Percentiles rank a stretch among this genome's conserved stretches.
Evolutionary conservation across 64 coral and sea anemone species (phyloP).

Genomic region (Stichodactyla helianthus): DNA sequence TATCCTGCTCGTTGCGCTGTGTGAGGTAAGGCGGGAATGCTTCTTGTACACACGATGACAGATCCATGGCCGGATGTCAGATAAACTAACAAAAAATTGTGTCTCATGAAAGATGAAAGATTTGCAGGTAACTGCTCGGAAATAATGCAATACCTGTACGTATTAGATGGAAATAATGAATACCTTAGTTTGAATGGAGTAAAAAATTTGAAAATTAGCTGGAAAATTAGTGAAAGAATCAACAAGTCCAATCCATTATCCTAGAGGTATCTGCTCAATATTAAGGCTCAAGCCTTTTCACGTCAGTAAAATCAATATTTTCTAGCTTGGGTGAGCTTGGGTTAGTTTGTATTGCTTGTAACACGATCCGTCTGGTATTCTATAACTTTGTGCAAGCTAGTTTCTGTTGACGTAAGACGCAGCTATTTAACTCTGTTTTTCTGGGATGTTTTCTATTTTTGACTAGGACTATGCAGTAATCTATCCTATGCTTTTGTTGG

Average conservation of each 20-base stretch:
- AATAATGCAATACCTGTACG: background rate
- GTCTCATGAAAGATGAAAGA: background rate
- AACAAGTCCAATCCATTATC: background rate
- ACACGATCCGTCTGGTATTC: background rate
- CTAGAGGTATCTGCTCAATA: background rate
- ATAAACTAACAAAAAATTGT: background rate
- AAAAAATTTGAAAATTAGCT: background rate
- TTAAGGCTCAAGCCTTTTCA: background rate
- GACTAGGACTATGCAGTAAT: background rate
- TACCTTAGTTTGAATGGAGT: background rate
- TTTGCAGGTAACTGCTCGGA: background rate
- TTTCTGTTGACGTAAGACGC: background rate
- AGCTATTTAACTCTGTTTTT: background rate
- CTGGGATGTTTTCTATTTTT: background rate
- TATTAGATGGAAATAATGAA: background rate
- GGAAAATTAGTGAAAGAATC: background rate
- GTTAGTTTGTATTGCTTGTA: background rate
- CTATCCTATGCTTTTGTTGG: background rate
- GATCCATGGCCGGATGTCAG: background rate
- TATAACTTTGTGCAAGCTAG: background rate
- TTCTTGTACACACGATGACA: background rate
- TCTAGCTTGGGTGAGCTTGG: background rate
- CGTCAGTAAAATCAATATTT: background rate
- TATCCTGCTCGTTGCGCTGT: background rate
- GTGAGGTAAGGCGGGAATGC: conserved; percentile 13